phyloP scores from a whole-genome alignment of 2,113 vertebrate genomes.

The Formicarius rufipectus region DNA sequence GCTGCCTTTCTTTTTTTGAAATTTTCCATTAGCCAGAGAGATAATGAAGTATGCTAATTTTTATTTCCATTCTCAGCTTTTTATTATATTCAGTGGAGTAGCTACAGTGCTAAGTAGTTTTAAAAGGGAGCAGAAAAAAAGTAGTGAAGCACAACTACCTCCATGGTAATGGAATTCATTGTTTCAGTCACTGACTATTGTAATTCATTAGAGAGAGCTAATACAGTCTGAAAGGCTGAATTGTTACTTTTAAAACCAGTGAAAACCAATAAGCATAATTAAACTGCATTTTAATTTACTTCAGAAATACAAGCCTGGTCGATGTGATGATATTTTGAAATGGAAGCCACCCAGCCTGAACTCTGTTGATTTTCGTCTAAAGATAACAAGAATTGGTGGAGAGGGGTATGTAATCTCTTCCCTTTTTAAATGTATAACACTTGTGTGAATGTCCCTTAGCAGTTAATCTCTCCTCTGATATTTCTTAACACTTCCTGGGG shows the following conservation, averaged over 20 bases:
- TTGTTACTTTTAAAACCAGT: conserved; percentile 29
- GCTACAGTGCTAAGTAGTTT: background rate
- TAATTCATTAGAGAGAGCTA: conserved; percentile 41
- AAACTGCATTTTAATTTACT: conserved; percentile 67
- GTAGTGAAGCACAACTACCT: conserved; percentile 23
- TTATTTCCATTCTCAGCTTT: conserved; percentile 2
- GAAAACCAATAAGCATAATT: conserved; percentile 53
- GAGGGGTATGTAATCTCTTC: conserved; percentile 88
- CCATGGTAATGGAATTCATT: background rate
- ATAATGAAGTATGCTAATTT: conserved; percentile 24
- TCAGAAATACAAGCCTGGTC: conserved; percentile 93
- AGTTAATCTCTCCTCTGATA: conserved; percentile 6
- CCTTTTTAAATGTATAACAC: background rate
- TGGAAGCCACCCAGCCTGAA: conserved; percentile 98
- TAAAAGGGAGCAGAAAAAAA: background rate
- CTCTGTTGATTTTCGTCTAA: conserved; percentile 98
- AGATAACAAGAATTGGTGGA: conserved; percentile 96
- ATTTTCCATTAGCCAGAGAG: background rate
- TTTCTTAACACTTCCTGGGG: conserved; percentile 18
- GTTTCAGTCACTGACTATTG: conserved; percentile 20
- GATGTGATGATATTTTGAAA: conserved; percentile 97
- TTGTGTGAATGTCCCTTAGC: background rate
- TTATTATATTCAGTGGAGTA: background rate
- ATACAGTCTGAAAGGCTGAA: conserved; percentile 39
- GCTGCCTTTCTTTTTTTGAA: background rate